These are phyloP conservation scores for Hippopotamus amphibius DNA, from an alignment of 2,113 vertebrate species.

Conservation along the genomic window DNA sequence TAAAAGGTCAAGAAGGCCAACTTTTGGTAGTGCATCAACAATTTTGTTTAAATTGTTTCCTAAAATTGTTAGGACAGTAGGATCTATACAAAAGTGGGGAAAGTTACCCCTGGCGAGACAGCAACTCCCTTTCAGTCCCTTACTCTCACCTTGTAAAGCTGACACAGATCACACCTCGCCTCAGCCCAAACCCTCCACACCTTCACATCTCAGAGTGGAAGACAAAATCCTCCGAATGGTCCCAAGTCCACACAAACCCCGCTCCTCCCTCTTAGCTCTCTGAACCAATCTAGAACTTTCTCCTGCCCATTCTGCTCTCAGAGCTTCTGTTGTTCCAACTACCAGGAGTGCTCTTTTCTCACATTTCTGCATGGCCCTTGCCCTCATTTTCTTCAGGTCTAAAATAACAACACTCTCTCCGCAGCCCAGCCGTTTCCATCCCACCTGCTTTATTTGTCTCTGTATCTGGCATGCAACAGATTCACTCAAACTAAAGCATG, in stretches of 20 bases:
- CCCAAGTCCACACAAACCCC: neutral
- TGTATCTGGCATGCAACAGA: neutral
- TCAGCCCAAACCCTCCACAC: neutral
- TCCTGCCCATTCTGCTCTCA: neutral
- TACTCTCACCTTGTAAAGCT: neutral
- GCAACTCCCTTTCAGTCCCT: fast-evolving
- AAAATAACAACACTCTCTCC: neutral
- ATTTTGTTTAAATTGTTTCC: neutral
- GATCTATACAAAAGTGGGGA: neutral
- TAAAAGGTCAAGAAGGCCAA: neutral
- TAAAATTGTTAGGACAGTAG: neutral
- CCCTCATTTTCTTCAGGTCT: neutral
- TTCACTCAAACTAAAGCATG: neutral
- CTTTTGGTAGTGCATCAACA: neutral
- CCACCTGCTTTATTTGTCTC: neutral
- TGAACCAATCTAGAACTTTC: neutral
- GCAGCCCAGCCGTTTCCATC: neutral
- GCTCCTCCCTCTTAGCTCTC: neutral
- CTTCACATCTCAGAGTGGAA: neutral
- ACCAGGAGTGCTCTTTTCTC: neutral
- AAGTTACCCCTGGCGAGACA: neutral
- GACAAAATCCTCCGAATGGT: neutral
- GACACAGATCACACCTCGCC: neutral
- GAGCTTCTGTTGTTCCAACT: neutral
- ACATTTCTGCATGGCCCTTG: neutral